Percentiles rank a stretch among this genome's conserved stretches.
phyloP scores from a whole-genome alignment of 1,140 invertebrate genomes.

The Papilio xuthus region DNA sequence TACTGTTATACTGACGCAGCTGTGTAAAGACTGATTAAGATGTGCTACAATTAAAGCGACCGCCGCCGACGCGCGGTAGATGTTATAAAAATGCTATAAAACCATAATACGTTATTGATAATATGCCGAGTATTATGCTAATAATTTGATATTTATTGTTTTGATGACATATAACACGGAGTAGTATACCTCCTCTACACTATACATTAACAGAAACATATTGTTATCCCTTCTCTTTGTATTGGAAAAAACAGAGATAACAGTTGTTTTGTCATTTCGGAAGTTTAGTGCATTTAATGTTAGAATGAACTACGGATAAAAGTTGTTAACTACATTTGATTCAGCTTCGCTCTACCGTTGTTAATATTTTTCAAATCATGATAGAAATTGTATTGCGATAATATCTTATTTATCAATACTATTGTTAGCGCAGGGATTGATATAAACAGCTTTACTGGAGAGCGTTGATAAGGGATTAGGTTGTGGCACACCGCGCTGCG shows the following conservation, averaged over 20 bases:
- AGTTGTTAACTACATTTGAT: too few relatives aligned
- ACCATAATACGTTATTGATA: constrained; percentile 5
- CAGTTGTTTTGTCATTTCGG: too few relatives aligned
- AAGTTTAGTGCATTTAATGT: too few relatives aligned
- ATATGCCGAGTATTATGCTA: neutral
- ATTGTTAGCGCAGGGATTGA: constrained; percentile 8
- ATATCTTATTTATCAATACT: constrained; percentile 4
- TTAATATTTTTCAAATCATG: neutral
- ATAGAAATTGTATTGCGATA: constrained; percentile 1
- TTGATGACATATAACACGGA: too few relatives aligned
- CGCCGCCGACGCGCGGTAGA: neutral
- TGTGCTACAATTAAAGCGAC: constrained; percentile 18
- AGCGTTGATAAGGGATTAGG: constrained; percentile 31
- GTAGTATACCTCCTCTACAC: neutral
- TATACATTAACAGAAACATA: too few relatives aligned
- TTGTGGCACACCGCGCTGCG: neutral
- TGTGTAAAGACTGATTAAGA: constrained; percentile 29
- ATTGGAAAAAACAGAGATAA: too few relatives aligned
- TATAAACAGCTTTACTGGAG: constrained; percentile 9
- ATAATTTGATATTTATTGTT: neutral
- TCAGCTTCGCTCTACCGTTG: neutral
- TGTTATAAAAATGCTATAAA: constrained; percentile 24
- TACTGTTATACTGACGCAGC: constrained; percentile 25
- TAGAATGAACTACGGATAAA: too few relatives aligned
- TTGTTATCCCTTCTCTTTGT: too few relatives aligned